Evolutionary conservation across 2,888 invertebrate species (phyloP).

Genomic region (Patella ulyssiponensis): DNA sequence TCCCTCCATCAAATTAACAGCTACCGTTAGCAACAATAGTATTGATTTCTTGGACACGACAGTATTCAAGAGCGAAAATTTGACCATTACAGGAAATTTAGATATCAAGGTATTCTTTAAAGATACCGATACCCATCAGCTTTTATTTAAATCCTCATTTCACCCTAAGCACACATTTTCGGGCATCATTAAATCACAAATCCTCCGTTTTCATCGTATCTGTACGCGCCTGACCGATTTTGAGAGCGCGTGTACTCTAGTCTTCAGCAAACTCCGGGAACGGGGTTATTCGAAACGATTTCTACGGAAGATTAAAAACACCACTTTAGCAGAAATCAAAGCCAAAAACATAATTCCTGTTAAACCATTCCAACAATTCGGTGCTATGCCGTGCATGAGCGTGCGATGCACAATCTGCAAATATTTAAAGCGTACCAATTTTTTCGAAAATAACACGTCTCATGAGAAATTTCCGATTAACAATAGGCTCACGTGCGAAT

Average conservation of each 20-base stretch:
- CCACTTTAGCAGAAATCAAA: neutral
- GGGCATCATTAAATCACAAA: neutral
- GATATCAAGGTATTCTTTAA: constrained; percentile 6
- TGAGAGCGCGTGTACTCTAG: neutral
- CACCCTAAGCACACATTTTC: neutral
- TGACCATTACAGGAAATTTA: neutral
- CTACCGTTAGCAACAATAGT: neutral
- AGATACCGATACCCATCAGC: neutral
- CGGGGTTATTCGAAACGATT: neutral
- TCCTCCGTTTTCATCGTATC: neutral
- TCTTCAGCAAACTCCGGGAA: neutral
- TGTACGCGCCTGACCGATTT: neutral
- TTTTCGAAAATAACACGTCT: too few relatives aligned
- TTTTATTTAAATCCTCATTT: neutral
- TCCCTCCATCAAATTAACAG: neutral
- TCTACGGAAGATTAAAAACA: neutral
- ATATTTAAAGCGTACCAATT: too few relatives aligned
- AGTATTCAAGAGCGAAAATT: neutral
- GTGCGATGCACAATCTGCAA: too few relatives aligned
- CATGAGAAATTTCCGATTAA: too few relatives aligned
- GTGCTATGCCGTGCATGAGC: too few relatives aligned
- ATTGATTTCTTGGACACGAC: constrained; percentile 3
- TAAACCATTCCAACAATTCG: too few relatives aligned
- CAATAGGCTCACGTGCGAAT: too few relatives aligned
- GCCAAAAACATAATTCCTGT: neutral